phyloP scores from a whole-genome alignment of 2,113 vertebrate species.

The Apeltes quadracus region DNA sequence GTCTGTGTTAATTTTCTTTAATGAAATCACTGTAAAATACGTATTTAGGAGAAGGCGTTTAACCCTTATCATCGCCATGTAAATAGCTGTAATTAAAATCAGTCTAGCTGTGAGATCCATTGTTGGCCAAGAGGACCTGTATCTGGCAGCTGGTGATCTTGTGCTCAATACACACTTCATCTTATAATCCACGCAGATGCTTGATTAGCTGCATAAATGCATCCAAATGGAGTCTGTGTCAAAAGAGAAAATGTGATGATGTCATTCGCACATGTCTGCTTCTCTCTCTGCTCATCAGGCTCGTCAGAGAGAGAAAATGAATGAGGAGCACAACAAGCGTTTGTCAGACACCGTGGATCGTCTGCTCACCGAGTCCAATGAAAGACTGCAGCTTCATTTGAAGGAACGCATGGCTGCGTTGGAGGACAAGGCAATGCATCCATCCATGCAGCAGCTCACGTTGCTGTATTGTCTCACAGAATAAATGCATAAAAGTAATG shows the following conservation, averaged over 20 bases:
- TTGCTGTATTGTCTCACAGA: constrained; percentile 20
- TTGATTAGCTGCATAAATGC: constrained; percentile 59
- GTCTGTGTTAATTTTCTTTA: constrained; percentile 45
- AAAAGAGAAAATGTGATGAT: constrained; percentile 47
- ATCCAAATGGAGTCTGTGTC: constrained; percentile 49
- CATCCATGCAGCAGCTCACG: constrained; percentile 26
- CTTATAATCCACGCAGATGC: constrained; percentile 54
- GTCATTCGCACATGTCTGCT: constrained; percentile 18
- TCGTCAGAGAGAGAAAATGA: constrained; percentile 98
- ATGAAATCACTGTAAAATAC: constrained; percentile 34
- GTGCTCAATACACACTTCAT: constrained; percentile 54
- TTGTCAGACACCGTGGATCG: constrained; percentile 95
- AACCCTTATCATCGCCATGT: constrained; percentile 52
- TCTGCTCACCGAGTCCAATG: constrained; percentile 93
- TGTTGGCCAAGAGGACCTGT: constrained; percentile 55
- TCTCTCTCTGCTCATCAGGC: constrained; percentile 78
- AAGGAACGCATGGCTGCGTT: constrained; percentile 96
- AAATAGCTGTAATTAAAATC: constrained; percentile 66
- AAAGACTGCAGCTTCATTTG: constrained; percentile 94
- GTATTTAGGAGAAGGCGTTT: constrained; percentile 45
- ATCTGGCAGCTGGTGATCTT: constrained; percentile 57
- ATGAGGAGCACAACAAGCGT: constrained; percentile 95
- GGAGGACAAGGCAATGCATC: constrained; percentile 87
- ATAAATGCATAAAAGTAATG: constrained; percentile 4
- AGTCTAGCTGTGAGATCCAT: constrained; percentile 41